Base-by-base conservation (phyloP, 2,113 vertebrate species). In the Psilopogon haemacephalus region DNA sequence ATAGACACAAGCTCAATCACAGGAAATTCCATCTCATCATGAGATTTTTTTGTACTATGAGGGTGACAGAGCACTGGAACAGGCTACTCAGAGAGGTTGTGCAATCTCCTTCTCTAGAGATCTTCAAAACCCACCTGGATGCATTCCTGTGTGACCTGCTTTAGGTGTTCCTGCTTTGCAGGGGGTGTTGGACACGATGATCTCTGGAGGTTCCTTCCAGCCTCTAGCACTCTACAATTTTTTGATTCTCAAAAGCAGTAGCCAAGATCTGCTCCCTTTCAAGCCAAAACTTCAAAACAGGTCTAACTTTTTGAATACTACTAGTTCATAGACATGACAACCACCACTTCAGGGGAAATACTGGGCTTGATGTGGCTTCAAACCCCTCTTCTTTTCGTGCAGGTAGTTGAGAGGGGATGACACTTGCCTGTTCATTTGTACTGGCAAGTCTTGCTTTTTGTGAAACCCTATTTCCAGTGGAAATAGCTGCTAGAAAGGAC, bases 361-460 rank as follows among this genome's bases (percentile, higher is more conserved):
- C 16, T 28, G 37, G 13, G 14, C 59, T 63, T 72, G 19, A 9
- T 5, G 30, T 23, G 74, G 58, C 54, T 33, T 59, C 37, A 52
- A 48, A 71, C 1, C 8, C 21, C 38, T 28, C 3, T 14, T 84
- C 52, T 70, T 78, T 18, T 82, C 56, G 60, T 16, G 33, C 19
- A 28, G 0, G 0, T 8, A 40, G 50, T 60, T 85, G 44, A 78
- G 38, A 56, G 10, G 33, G 38, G 52, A 40, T 2, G 5, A 65
- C n/a, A 46, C 48, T 58, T 67, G 52, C 56, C 62, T 0, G 0
- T 15, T 58, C 76, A 65, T 69, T 85, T 64, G 18, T 35, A 78
- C 55, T 44, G 33, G 12, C 71, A 72, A 64, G n/a, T 58, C 50
- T 59, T 2, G 0, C 28, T 69, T 90, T 82, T 60, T 84, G n/a